Conservation (phyloP, 2,797 vertebrate species). For the Paedocypris micromegethes region DNA sequence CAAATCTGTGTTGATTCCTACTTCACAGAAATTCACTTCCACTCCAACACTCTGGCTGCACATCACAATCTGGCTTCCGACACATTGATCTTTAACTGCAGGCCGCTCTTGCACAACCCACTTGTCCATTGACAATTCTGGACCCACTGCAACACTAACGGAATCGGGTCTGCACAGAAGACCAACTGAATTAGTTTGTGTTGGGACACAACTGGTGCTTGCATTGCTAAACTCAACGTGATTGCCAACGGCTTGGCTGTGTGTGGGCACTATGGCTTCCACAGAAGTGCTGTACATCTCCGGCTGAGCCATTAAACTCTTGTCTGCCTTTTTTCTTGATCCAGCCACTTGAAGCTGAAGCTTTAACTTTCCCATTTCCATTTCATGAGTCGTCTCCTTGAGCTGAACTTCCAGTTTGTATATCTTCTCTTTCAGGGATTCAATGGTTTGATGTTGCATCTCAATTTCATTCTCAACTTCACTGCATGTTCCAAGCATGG, state of each 20-base stretch:
- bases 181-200: conserved; percentile 61
- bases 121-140: conserved; percentile 74
- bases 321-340: conserved; percentile 83
- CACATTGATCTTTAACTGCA: conserved; percentile 67
- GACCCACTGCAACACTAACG: conserved; percentile 64
- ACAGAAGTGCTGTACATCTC: conserved; percentile 73
- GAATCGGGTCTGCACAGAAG: conserved; percentile 69
- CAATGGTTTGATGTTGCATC: conserved; percentile 91
- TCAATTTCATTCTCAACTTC: conserved; percentile 88
- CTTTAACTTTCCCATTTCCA: conserved; percentile 95
- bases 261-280: conserved; percentile 73
- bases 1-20: conserved; percentile 77
- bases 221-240: conserved; percentile 63
- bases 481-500: conserved; percentile 83
- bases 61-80: conserved; percentile 61
- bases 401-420: conserved; percentile 90
- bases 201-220: conserved; percentile 57
- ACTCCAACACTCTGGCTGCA: conserved; percentile 66
- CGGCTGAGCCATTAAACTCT: conserved; percentile 75
- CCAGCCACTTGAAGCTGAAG: conserved; percentile 89
- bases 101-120: conserved; percentile 79
- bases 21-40: conserved; percentile 67
- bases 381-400: conserved; percentile 86
- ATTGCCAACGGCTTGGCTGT: conserved; percentile 78
- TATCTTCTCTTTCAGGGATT: conserved; percentile 89